Percentiles rank a stretch among this genome's conserved stretches.
These are phyloP conservation scores for Hippocampus mohnikei DNA, from an alignment of 2,113 vertebrate species.

Conservation along the genomic window DNA sequence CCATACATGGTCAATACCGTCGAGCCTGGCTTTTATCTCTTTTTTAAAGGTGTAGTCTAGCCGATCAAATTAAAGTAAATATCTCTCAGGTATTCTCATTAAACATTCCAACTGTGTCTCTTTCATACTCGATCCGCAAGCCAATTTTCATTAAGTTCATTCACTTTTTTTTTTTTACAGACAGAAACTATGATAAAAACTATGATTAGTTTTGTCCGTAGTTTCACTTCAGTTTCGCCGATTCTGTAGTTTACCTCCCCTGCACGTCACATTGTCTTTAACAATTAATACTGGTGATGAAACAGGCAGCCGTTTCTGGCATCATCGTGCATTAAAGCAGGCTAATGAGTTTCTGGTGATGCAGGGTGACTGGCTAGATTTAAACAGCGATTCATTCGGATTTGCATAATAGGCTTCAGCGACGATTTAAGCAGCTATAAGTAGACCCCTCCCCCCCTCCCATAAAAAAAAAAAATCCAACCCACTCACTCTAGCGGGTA, in stretches of 20 bases:
- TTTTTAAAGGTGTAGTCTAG: slow-evolving; percentile 29
- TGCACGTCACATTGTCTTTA: background rate
- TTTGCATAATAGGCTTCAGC: slow-evolving; percentile 7
- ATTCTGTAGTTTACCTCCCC: too few species aligned
- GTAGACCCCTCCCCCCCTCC: background rate
- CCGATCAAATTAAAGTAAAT: slow-evolving; percentile 37
- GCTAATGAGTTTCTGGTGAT: slow-evolving; percentile 7
- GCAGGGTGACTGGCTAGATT: slow-evolving; percentile 2
- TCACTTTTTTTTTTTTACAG: slow-evolving; percentile 22
- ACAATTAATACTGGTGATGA: slow-evolving; percentile 3
- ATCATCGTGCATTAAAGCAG: background rate
- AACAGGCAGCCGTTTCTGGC: background rate
- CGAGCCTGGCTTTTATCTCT: slow-evolving; percentile 18
- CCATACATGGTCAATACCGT: slow-evolving; percentile 44
- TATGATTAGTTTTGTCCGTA: slow-evolving; percentile 4
- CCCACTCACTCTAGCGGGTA: background rate
- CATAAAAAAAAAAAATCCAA: background rate
- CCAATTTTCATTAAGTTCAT: background rate
- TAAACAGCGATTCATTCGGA: slow-evolving; percentile 4
- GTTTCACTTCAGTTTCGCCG: background rate
- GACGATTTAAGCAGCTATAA: slow-evolving; percentile 10
- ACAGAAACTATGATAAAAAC: slow-evolving; percentile 4
- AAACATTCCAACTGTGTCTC: slow-evolving; percentile 12
- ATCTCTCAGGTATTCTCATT: slow-evolving; percentile 40
- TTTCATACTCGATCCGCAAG: background rate